These are phyloP conservation scores for Theodoxus fluviatilis DNA, from an alignment of 2,888 invertebrate genomes.

Conservation along the genomic window DNA sequence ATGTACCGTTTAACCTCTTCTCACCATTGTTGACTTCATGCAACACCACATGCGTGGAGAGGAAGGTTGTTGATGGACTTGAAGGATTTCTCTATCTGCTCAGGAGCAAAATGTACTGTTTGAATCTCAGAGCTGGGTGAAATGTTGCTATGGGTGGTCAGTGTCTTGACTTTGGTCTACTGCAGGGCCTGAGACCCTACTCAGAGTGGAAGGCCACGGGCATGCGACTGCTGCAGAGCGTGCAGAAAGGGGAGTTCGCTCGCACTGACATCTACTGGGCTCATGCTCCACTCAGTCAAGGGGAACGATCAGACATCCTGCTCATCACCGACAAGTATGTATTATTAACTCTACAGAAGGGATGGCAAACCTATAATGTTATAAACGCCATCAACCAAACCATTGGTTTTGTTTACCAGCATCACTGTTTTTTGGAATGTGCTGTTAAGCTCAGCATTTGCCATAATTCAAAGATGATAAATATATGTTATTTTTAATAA, in stretches of 20 bases:
- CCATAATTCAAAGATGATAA: neutral
- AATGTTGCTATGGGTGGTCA: too few species aligned
- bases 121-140: too few species aligned
- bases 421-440: neutral
- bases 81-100: too few species aligned
- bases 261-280: conserved; percentile 77
- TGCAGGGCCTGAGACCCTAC: conserved; percentile 77
- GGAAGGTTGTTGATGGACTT: neutral
- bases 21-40: too few species aligned
- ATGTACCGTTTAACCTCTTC: too few species aligned
- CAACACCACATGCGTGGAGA: neutral
- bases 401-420: neutral
- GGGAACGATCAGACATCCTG: conserved; percentile 74
- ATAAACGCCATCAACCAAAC: neutral
- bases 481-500: neutral
- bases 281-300: conserved; percentile 72
- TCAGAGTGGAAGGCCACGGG: conserved; percentile 78
- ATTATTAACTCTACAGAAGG: neutral
- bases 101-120: too few species aligned
- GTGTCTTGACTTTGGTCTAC: conserved; percentile 5
- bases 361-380: too few species aligned
- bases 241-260: conserved; percentile 74
- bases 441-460: neutral
- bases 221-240: conserved; percentile 72
- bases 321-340: conserved; percentile 74